Evolutionary conservation across 2,797 vertebrate species (phyloP).

Genomic region (Gambusia yucatana): DNA sequence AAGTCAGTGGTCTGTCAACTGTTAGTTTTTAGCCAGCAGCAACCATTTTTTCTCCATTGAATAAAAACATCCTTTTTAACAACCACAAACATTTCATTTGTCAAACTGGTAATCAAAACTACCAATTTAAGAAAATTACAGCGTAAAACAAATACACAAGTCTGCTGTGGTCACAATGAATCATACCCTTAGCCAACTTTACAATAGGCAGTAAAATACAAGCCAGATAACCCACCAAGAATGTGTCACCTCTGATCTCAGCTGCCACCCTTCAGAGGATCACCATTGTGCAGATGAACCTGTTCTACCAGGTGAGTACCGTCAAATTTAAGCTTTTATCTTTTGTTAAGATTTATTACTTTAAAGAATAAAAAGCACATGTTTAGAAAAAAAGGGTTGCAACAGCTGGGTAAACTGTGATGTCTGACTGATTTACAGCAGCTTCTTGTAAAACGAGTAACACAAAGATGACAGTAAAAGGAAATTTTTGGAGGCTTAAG

Average conservation of each 20-base stretch:
- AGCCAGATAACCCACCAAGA: constrained; percentile 67
- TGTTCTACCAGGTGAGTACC: constrained; percentile 48
- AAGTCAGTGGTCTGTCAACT: background rate
- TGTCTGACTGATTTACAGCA: background rate
- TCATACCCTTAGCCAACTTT: constrained; percentile 56
- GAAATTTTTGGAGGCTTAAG: constrained; percentile 15
- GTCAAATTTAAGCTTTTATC: constrained; percentile 11
- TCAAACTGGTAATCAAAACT: constrained; percentile 69
- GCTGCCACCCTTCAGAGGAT: constrained; percentile 62
- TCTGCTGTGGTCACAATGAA: constrained; percentile 60
- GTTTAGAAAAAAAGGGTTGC: constrained; percentile 3
- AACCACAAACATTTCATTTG: constrained; percentile 61
- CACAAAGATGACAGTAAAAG: constrained; percentile 6
- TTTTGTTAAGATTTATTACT: background rate
- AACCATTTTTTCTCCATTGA: constrained; percentile 51
- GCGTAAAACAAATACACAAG: constrained; percentile 52
- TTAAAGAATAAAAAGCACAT: constrained; percentile 22
- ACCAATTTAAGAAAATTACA: constrained; percentile 68
- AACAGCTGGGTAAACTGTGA: constrained; percentile 6
- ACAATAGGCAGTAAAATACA: constrained; percentile 68
- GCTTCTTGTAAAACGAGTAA: constrained; percentile 23
- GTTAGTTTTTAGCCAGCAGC: background rate
- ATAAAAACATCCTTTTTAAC: constrained; percentile 47
- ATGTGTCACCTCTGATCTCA: constrained; percentile 68
- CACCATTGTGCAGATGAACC: constrained; percentile 57